Conservation (phyloP, 2,888 invertebrate genomes). For the Anodontia alba region DNA sequence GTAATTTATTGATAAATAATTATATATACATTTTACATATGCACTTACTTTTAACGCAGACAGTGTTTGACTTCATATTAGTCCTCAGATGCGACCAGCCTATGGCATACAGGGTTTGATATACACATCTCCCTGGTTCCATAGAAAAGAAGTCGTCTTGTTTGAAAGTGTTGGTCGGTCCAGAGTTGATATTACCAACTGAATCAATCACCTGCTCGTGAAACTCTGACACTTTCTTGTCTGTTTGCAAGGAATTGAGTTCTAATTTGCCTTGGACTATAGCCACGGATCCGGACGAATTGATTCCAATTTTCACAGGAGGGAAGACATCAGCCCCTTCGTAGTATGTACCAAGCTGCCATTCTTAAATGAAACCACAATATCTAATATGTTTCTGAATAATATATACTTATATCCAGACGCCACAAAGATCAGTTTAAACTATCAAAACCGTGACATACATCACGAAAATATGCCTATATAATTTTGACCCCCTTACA, state of each 20-base stretch:
- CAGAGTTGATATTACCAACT: slow-evolving; percentile 29
- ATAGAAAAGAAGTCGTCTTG: slow-evolving; percentile 52
- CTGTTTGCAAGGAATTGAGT: slow-evolving; percentile 39
- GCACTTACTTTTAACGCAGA: slow-evolving; percentile 65
- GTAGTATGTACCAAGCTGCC: slow-evolving; percentile 60
- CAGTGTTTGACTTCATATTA: slow-evolving; percentile 43
- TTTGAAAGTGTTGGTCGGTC: slow-evolving; percentile 1
- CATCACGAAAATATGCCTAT: too few species aligned
- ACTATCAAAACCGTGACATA: too few species aligned
- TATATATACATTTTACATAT: too few species aligned
- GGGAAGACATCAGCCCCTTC: slow-evolving; percentile 62
- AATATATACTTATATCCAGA: background rate
- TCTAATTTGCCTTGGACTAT: slow-evolving; percentile 62
- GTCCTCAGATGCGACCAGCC: slow-evolving; percentile 64
- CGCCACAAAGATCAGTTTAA: too few species aligned
- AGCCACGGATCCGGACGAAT: slow-evolving; percentile 46
- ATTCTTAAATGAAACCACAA: slow-evolving; percentile 50
- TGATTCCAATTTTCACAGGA: slow-evolving; percentile 54
- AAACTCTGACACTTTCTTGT: slow-evolving; percentile 56
- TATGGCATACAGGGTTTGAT: slow-evolving; percentile 59
- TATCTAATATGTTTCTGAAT: too few species aligned
- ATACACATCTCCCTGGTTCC: slow-evolving; percentile 69
- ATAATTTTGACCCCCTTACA: too few species aligned
- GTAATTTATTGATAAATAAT: too few species aligned
- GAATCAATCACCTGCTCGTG: slow-evolving; percentile 46